These are phyloP conservation scores for Percina caprodes DNA, from an alignment of 2,113 vertebrate species.

Conservation along the genomic window DNA sequence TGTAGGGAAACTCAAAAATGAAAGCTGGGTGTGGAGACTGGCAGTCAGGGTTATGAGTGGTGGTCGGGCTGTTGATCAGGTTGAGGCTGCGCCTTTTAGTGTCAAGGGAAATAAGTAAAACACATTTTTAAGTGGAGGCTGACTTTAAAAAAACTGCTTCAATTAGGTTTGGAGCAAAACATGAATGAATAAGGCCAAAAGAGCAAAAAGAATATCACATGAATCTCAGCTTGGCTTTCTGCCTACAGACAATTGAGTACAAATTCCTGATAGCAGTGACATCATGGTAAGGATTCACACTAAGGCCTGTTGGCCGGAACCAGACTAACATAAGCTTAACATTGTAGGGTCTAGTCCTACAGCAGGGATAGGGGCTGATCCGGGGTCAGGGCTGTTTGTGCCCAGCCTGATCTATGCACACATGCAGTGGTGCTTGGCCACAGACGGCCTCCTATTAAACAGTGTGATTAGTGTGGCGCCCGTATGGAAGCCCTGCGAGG, in stretches of 20 bases:
- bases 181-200: neutral
- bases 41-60: too few species aligned
- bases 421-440: conserved; percentile 19
- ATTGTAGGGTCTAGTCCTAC: neutral
- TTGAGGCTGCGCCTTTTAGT: too few species aligned
- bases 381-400: conserved; percentile 45
- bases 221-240: neutral
- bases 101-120: neutral
- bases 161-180: neutral
- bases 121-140: neutral
- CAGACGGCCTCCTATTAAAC: conserved; percentile 56
- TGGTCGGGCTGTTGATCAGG: too few species aligned
- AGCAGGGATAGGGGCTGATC: conserved; percentile 28
- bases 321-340: conserved; percentile 17
- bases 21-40: too few species aligned
- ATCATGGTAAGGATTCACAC: neutral
- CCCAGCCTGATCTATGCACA: conserved; percentile 42
- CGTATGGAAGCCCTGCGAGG: conserved; percentile 38
- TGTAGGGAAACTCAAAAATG: too few species aligned
- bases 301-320: conserved; percentile 14
- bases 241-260: neutral
- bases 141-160: neutral
- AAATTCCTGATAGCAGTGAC: neutral
- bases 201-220: neutral
- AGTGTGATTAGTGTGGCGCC: conserved; percentile 68